These are phyloP conservation scores for Poeciliopsis paucimaculata DNA, from an alignment of 2,797 vertebrate genomes.

Conservation along the genomic window DNA sequence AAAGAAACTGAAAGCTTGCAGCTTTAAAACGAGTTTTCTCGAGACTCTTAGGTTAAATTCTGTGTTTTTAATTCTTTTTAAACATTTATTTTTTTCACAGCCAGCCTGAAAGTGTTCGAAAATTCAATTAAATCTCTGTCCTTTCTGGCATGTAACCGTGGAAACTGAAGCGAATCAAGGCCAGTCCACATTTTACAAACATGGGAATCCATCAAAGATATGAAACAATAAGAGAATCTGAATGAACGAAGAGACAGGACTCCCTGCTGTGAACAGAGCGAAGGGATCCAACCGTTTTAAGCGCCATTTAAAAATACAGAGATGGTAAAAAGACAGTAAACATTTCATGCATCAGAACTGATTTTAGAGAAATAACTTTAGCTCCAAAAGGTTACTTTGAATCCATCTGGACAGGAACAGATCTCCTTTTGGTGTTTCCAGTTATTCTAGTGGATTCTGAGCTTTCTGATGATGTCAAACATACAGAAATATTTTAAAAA, in stretches of 20 bases:
- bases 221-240: not conserved
- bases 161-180: not conserved
- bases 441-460: too few relatives aligned
- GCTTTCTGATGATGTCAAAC: too few relatives aligned
- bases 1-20: not conserved
- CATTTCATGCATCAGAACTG: not conserved
- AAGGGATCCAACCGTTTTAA: not conserved
- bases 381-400: too few relatives aligned
- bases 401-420: too few relatives aligned
- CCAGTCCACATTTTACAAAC: not conserved
- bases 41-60: not conserved
- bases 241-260: not conserved
- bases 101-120: not conserved
- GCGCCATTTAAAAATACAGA: not conserved
- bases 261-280: too few relatives aligned
- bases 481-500: too few relatives aligned
- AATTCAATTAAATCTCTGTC: not conserved
- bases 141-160: not conserved
- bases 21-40: not conserved
- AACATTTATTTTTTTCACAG: not conserved
- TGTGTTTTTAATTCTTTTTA: not conserved
- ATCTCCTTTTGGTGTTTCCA: too few relatives aligned
- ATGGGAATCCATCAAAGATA: not conserved
- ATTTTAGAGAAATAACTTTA: not conserved
- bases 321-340: not conserved